Conservation (phyloP, 2,888 invertebrate species). For the Bombyx huttoni region DNA sequence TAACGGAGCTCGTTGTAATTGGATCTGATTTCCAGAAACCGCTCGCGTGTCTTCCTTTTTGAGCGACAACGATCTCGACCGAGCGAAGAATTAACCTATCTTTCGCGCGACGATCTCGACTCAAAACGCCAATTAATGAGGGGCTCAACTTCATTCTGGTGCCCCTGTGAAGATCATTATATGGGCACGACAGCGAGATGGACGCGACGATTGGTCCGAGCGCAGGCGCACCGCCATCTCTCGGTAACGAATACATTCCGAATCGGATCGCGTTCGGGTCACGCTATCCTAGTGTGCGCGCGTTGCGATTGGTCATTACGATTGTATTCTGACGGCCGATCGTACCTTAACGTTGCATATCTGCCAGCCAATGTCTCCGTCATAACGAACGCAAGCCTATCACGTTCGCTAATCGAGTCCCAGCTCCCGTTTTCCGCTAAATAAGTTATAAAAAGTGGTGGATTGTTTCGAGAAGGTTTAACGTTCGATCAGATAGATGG, state of each 20-base stretch:
- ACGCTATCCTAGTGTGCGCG: conserved; percentile 66
- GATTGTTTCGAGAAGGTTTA: conserved; percentile 54
- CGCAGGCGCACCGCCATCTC: conserved; percentile 62
- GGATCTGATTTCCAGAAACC: conserved; percentile 73
- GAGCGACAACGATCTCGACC: conserved; percentile 67
- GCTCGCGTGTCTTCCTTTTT: conserved; percentile 66
- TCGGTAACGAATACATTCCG: conserved; percentile 64
- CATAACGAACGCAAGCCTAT: conserved; percentile 57
- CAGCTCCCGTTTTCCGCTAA: conserved; percentile 62
- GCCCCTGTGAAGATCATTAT: conserved; percentile 72
- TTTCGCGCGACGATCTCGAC: conserved; percentile 68
- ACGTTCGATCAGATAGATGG: conserved; percentile 65
- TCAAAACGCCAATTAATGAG: conserved; percentile 73
- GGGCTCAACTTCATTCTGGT: conserved; percentile 72
- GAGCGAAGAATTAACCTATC: conserved; percentile 72
- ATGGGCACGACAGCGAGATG: conserved; percentile 72
- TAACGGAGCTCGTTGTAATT: conserved; percentile 68
- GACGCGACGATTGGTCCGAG: conserved; percentile 65
- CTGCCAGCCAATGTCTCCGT: conserved; percentile 53
- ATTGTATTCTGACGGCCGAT: conserved; percentile 56
- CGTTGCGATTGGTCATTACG: conserved; percentile 60
- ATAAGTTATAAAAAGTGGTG: conserved; percentile 62
- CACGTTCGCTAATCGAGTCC: conserved; percentile 60
- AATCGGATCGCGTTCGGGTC: conserved; percentile 69
- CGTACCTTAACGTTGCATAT: conserved; percentile 7